These are phyloP conservation scores for Drosophila funebris DNA, from an alignment of 1,140 invertebrate genomes.

Conservation along the genomic window DNA sequence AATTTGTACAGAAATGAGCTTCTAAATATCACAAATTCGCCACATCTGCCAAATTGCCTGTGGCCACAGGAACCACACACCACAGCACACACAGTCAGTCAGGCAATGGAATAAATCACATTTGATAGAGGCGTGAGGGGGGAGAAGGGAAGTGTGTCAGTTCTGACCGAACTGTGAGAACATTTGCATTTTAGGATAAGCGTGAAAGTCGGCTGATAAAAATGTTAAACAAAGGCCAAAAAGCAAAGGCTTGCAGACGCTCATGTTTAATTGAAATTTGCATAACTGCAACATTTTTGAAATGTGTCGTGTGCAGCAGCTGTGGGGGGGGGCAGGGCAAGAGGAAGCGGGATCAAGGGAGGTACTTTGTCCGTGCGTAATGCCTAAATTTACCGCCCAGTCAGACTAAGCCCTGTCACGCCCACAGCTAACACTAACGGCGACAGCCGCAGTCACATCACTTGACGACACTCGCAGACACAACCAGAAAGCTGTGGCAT, in stretches of 20 bases:
- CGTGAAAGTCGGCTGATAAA: conserved; percentile 44
- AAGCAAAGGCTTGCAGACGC: no score
- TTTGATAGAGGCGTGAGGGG: neutral
- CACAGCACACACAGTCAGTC: conserved; percentile 10
- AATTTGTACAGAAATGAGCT: conserved; percentile 21
- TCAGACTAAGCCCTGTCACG: conserved; percentile 9
- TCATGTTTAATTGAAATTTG: conserved; percentile 69
- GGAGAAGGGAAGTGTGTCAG: conserved; percentile 4
- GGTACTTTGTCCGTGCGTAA: conserved; percentile 14
- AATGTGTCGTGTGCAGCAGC: conserved; percentile 36
- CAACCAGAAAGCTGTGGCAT: neutral
- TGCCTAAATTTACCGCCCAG: conserved; percentile 33
- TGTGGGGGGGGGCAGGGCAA: neutral
- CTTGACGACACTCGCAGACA: conserved; percentile 54
- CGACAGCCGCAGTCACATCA: conserved; percentile 42
- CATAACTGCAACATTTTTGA: conserved; percentile 48
- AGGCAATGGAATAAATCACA: conserved; percentile 67
- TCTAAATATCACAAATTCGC: conserved; percentile 32
- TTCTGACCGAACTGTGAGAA: conserved; percentile 35
- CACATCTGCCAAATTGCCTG: conserved; percentile 40
- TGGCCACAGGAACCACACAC: conserved; percentile 32
- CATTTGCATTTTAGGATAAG: conserved; percentile 58
- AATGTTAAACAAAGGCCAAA: no score
- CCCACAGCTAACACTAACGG: conserved; percentile 29
- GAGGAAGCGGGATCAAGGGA: no score